These are phyloP conservation scores for Boleophthalmus pectinirostris DNA, from an alignment of 2,113 vertebrate genomes.

Conservation along the genomic window DNA sequence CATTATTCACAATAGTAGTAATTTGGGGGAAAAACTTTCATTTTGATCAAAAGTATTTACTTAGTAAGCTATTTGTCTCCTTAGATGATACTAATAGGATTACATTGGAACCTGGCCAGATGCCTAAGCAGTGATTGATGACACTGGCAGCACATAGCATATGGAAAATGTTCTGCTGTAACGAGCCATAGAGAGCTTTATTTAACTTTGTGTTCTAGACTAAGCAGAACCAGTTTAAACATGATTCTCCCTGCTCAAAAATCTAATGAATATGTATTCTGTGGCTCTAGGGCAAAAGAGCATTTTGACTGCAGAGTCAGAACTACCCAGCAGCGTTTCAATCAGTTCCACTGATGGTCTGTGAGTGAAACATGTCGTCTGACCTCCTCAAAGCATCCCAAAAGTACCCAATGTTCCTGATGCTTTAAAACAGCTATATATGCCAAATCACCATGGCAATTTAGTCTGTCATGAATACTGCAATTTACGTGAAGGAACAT, in stretches of 20 bases:
- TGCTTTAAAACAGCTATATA: not conserved
- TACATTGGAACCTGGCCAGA: constrained; percentile 1
- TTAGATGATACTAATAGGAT: not conserved
- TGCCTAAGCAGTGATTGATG: constrained; percentile 4
- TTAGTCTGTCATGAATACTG: not conserved
- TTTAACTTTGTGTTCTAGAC: constrained; percentile 4
- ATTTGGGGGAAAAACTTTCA: too few species aligned
- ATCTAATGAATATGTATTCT: not conserved
- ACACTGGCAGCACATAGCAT: constrained; percentile 16
- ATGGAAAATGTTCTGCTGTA: constrained; percentile 5
- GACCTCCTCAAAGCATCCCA: constrained; percentile 12
- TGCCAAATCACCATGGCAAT: not conserved
- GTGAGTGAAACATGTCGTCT: constrained; percentile 20
- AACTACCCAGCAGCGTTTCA: constrained; percentile 11
- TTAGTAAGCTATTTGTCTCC: not conserved
- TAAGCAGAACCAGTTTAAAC: constrained; percentile 16
- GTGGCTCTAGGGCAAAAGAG: not conserved
- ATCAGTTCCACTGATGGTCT: constrained; percentile 15
- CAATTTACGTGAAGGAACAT: not conserved
- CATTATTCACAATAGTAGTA: not conserved
- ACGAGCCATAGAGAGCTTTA: constrained; percentile 1
- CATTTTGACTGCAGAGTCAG: not conserved
- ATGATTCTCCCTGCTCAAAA: not conserved
- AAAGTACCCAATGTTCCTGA: constrained; percentile 5
- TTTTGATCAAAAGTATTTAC: not conserved